Conservation (phyloP, 2,113 vertebrate species). For the Vimba vimba region DNA sequence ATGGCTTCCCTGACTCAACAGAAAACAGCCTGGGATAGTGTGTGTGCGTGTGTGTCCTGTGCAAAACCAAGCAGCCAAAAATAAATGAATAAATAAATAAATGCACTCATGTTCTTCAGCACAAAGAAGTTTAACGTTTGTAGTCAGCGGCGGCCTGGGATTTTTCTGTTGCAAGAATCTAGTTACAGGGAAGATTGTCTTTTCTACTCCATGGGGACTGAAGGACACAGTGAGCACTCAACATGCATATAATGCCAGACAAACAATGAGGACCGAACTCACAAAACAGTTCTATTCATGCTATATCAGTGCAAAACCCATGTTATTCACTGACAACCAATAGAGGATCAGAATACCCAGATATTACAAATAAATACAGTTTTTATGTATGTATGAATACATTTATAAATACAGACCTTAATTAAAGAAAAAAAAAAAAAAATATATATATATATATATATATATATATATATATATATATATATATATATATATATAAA, state of each 20-base stretch:
- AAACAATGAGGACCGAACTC: neutral
- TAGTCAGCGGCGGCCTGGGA: slow-evolving; percentile 59
- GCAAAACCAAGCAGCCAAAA: slow-evolving; percentile 61
- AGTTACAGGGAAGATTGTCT: slow-evolving; percentile 37
- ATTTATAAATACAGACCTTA: neutral
- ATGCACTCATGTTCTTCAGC: slow-evolving; percentile 57
- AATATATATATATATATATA: no score
- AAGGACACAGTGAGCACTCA: neutral
- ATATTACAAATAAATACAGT: neutral
- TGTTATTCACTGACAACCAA: neutral
- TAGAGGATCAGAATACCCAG: neutral
- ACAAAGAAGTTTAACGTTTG: slow-evolving; percentile 66
- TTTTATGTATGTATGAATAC: neutral
- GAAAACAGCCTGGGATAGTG: slow-evolving; percentile 69
- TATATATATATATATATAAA: no score
- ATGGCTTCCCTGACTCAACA: slow-evolving; percentile 78
- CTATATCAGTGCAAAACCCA: neutral
- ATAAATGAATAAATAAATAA: slow-evolving; percentile 58
- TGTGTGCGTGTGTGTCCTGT: slow-evolving; percentile 48
- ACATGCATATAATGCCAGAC: neutral
- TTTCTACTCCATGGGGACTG: slow-evolving; percentile 19
- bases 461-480: no score
- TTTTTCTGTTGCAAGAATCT: slow-evolving; percentile 42
- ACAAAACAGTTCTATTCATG: neutral
- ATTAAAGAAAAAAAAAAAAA: neutral